These are phyloP conservation scores for Andricus quercusramuli DNA, from an alignment of 2,888 invertebrate genomes.

Conservation along the genomic window DNA sequence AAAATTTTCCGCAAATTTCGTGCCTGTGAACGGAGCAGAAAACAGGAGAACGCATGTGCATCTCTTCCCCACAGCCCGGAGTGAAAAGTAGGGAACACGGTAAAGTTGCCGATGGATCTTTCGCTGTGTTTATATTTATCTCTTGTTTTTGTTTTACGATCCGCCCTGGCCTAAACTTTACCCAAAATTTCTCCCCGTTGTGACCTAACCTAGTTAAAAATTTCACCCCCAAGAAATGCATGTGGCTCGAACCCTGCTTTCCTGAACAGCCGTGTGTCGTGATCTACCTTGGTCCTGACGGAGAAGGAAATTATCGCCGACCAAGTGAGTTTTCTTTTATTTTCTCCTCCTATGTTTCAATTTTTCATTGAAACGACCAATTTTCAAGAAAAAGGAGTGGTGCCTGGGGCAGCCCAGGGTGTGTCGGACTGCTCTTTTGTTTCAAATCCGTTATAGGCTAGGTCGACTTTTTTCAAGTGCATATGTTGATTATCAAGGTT, in stretches of 20 bases:
- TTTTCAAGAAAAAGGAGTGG: not conserved
- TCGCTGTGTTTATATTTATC: constrained; percentile 38
- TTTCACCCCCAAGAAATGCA: constrained; percentile 3
- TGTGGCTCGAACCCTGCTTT: constrained; percentile 24
- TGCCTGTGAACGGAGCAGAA: not conserved
- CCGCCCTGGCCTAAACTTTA: constrained; percentile 25
- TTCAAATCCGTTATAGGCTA: constrained; percentile 6
- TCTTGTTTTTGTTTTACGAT: constrained; percentile 33
- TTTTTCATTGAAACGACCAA: not conserved
- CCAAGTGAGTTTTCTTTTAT: constrained; percentile 24
- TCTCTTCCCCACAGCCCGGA: not conserved
- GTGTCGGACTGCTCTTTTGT: constrained; percentile 8
- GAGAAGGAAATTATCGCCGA: constrained; percentile 11
- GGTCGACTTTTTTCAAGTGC: not conserved
- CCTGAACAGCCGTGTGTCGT: constrained; percentile 25
- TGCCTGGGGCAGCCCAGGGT: not conserved
- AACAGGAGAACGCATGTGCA: constrained; percentile 4
- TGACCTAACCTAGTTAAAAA: constrained; percentile 14
- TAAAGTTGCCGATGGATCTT: constrained; percentile 7
- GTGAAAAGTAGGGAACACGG: not conserved
- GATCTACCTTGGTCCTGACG: not conserved
- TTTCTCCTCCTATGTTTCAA: not conserved
- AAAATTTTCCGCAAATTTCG: not conserved
- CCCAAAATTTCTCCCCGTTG: not conserved
- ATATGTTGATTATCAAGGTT: constrained; percentile 31